These are phyloP conservation scores for Lycia hirtaria DNA, from an alignment of 2,888 invertebrate genomes.

Conservation along the genomic window DNA sequence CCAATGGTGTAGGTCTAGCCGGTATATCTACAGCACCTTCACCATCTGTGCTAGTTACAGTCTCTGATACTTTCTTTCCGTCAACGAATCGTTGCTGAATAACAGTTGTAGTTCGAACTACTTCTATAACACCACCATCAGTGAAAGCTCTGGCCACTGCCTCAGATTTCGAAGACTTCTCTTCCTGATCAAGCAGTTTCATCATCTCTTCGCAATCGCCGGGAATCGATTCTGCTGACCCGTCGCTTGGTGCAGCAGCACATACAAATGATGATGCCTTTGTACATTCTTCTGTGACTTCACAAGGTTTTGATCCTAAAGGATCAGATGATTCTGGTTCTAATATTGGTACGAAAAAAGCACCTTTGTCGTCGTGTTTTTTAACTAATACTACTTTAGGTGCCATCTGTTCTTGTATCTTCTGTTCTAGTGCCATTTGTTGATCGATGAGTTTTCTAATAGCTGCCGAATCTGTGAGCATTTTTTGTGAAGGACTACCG, in stretches of 20 bases:
- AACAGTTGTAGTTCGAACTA: conserved; percentile 76
- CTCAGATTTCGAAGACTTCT: conserved; percentile 61
- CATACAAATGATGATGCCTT: conserved; percentile 76
- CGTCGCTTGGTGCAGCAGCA: conserved; percentile 78
- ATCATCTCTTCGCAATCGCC: conserved; percentile 87
- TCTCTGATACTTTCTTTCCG: conserved; percentile 80
- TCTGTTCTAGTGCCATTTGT: conserved; percentile 78
- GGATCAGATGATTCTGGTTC: conserved; percentile 52
- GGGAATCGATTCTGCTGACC: conserved; percentile 81
- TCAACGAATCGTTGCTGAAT: conserved; percentile 79
- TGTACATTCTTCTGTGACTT: conserved; percentile 73
- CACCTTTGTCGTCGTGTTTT: conserved; percentile 78
- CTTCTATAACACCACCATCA: conserved; percentile 72
- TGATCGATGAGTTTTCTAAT: conserved; percentile 81
- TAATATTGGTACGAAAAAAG: conserved; percentile 77
- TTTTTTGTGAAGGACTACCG: conserved; percentile 77
- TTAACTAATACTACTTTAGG: conserved; percentile 79
- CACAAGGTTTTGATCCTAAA: conserved; percentile 50
- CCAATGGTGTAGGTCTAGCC: conserved; percentile 61
- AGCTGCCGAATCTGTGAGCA: conserved; percentile 77
- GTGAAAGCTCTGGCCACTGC: conserved; percentile 60
- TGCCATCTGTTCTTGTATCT: conserved; percentile 65
- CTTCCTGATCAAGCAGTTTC: conserved; percentile 85
- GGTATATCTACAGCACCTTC: conserved; percentile 81
- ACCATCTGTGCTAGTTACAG: conserved; percentile 69